These are phyloP conservation scores for Eremophila alpestris DNA, from an alignment of 2,797 vertebrate genomes.

Conservation along the genomic window DNA sequence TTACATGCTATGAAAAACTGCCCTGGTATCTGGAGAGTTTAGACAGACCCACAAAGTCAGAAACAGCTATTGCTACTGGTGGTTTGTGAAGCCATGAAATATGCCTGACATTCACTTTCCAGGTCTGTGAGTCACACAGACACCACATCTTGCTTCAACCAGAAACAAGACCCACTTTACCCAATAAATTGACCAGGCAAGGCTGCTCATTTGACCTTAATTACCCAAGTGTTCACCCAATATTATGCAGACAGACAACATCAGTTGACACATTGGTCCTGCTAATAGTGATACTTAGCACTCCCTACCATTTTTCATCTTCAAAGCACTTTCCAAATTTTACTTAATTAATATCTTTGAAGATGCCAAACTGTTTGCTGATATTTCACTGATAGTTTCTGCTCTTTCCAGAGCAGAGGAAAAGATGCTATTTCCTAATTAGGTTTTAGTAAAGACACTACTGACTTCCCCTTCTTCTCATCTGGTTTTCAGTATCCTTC, in stretches of 20 bases:
- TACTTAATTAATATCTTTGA: slow-evolving; percentile 71
- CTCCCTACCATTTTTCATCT: slow-evolving; percentile 64
- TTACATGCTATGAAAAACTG: background rate
- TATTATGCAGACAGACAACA: slow-evolving; percentile 62
- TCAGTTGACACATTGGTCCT: slow-evolving; percentile 52
- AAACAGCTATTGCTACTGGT: background rate
- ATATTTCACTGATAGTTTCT: slow-evolving; percentile 68
- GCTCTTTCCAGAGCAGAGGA: slow-evolving; percentile 56
- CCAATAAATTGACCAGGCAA: slow-evolving; percentile 37
- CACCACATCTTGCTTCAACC: slow-evolving; percentile 34
- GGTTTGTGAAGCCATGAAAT: slow-evolving; percentile 1
- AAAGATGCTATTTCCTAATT: slow-evolving; percentile 64
- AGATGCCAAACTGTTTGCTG: slow-evolving; percentile 67
- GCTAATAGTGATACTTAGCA: slow-evolving; percentile 67
- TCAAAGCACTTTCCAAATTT: slow-evolving; percentile 75
- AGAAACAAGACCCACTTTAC: background rate
- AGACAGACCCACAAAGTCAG: background rate
- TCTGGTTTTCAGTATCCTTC: slow-evolving; percentile 45
- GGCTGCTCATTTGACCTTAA: slow-evolving; percentile 56
- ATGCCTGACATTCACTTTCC: slow-evolving; percentile 16
- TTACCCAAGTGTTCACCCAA: slow-evolving; percentile 66
- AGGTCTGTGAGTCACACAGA: background rate
- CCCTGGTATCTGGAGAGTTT: background rate
- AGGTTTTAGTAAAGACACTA: slow-evolving; percentile 25
- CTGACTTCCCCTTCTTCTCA: slow-evolving; percentile 48